These are phyloP conservation scores for Microctonus hyperodae DNA, from an alignment of 2,888 invertebrate species.

Conservation along the genomic window DNA sequence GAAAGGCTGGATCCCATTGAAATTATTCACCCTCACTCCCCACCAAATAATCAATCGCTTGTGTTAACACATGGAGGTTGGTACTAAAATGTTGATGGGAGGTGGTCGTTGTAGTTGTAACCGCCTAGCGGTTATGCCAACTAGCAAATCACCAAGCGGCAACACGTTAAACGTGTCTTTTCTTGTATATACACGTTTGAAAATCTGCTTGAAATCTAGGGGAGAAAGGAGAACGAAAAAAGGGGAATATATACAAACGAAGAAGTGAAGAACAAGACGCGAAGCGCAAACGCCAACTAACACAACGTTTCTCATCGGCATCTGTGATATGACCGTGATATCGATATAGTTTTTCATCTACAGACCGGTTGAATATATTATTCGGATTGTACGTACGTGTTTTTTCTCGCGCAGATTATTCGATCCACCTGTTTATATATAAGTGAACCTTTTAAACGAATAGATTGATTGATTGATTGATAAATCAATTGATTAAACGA, in stretches of 20 bases:
- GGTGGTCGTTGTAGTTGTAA: conserved; percentile 32
- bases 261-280: background rate
- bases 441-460: too few species aligned
- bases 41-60: background rate
- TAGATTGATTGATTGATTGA: too few species aligned
- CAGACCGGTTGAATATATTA: conserved; percentile 20
- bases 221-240: background rate
- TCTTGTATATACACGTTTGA: background rate
- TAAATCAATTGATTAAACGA: too few species aligned
- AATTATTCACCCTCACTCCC: conserved; percentile 21
- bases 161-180: background rate
- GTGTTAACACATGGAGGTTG: background rate
- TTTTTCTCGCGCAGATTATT: background rate
- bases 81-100: background rate
- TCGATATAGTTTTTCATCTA: conserved; percentile 26
- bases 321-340: conserved; percentile 25
- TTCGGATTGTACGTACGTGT: background rate
- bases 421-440: background rate
- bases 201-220: conserved; percentile 1
- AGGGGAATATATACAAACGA: background rate
- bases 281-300: conserved; percentile 29
- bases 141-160: conserved; percentile 35
- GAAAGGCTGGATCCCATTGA: background rate
- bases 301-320: conserved; percentile 19
- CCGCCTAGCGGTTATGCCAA: conserved; percentile 36